These are phyloP conservation scores for Drosophila dunni DNA, from an alignment of 1,140 invertebrate species.

Conservation along the genomic window DNA sequence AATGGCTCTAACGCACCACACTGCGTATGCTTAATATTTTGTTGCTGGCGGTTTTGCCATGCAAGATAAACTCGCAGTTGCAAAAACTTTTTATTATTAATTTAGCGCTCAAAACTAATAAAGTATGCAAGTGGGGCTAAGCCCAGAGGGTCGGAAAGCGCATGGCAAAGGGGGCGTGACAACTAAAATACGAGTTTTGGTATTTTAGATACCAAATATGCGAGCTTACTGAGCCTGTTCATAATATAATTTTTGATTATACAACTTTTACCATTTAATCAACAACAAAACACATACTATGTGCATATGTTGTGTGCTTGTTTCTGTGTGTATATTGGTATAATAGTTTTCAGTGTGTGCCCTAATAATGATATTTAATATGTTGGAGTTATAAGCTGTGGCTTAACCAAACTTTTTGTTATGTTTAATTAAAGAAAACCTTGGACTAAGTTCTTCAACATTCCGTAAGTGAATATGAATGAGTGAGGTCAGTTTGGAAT, in stretches of 20 bases:
- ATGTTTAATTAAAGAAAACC: slow-evolving; percentile 2
- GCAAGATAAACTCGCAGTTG: slow-evolving; percentile 58
- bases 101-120: slow-evolving; percentile 76
- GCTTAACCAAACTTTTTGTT: slow-evolving; percentile 3
- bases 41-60: slow-evolving; percentile 27
- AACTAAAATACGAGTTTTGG: slow-evolving; percentile 7
- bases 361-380: slow-evolving; percentile 18
- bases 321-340: not conserved
- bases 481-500: slow-evolving; percentile 1
- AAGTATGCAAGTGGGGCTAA: slow-evolving; percentile 53
- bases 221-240: slow-evolving; percentile 55
- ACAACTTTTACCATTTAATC: slow-evolving; percentile 55
- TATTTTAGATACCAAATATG: slow-evolving; percentile 24
- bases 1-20: slow-evolving; percentile 43
- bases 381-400: not conserved
- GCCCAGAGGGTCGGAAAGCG: not conserved
- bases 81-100: slow-evolving; percentile 78
- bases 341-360: slow-evolving; percentile 9
- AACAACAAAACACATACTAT: slow-evolving; percentile 16
- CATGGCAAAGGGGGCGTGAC: not conserved
- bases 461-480: not conserved
- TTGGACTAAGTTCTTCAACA: not conserved
- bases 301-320: slow-evolving; percentile 13
- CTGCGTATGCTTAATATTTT: slow-evolving; percentile 65
- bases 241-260: slow-evolving; percentile 69